Base-by-base conservation (phyloP, 2,797 vertebrate species). In the Novumbra hubbsi region DNA sequence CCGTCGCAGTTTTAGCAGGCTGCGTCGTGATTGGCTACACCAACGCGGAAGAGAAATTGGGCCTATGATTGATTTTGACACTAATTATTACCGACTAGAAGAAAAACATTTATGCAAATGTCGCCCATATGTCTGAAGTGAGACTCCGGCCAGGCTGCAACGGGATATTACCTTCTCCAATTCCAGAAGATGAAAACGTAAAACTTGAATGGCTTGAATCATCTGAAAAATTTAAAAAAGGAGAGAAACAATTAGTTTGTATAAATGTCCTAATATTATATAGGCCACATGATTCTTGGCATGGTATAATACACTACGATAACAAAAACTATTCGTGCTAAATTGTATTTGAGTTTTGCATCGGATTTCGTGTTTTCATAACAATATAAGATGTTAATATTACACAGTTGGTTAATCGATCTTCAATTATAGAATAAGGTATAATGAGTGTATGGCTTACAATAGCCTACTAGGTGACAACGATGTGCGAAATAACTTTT, bases 191-290 rank as follows among this genome's bases (percentile, higher is more conserved):
- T 99, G 98, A 96, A 99, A 99, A 91, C 97, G 96, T 97, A 99
- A 96, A 95, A 99, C 98, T 95, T 99, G 98, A 96, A 99, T 99
- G 93, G 98, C 98, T 98, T 99, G 98, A 88, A 99, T 99, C 97
- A 99, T 99, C 98, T 99, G 95, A 87, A 96, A 94, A 87, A 95
- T 85, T 77, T 80, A 87, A 89, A 86, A 83, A 84, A 87, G 87
- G 89, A 88, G 91, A 68, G 82, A 84, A 85, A 88, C 86, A 87
- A 83, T 84, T 79, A 90, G 84, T 74, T 68, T 78, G 86, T 84
- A 86, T n/a, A 45, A 52, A 49, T 88, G 73, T 86, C 78, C 80
- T 84, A 80, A 83, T 84, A 87, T 88, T 88, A 88, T 91, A 91
- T 85, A 86, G 78, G 71, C 73, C 41, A 82, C 78, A 78, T 73